Base-by-base conservation (phyloP, 2,113 vertebrate species). In the Clarias macrocephalus region DNA sequence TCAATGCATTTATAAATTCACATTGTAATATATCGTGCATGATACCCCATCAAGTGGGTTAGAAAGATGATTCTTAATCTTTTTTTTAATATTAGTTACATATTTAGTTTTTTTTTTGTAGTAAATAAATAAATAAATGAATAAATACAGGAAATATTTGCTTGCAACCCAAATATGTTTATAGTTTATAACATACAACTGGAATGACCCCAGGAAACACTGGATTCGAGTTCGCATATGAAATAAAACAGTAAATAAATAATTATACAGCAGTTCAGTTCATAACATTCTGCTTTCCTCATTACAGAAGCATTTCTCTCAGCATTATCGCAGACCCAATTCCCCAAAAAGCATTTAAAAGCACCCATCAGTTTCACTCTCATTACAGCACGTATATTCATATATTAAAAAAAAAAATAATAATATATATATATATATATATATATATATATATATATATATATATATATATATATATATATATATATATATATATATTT, bases 261-360 rank as follows among this genome's bases (percentile, higher is more conserved):
- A 82, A 37, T 30, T 65, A 57, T 57, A 25, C 52, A 57, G 37
- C 23, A 83, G 75, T 56, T 52, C 42, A 83, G 82, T 83, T 54
- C 37, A 83, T 33, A 70, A 57, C 52, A 2, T 37, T 59, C 8
- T 37, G 66, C 66, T 30, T 84, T 68, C n/a, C 54, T 84, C 82
- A 84, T 70, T 83, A 68, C 81, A 68, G 48, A 52, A 83, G 42
- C 48, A 54, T 70, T 70, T 54, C 52, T 70, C 9, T 57, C n/a
- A 84, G 30, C 82, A 11, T 59, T 73, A 73, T 33, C 57, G 48
- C 82, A 37, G 21, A 73, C 28, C 59, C 66, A 84, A 73, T 52
- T 83, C 65, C 65, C 82, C 52, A 72, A 72, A 84, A 84, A 80
- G 54, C 66, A 21, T 84, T 73, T 73, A 57, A 84, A 72, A 72